These are phyloP conservation scores for Sciurus niger DNA, from an alignment of 2,113 vertebrate genomes.

Conservation along the genomic window DNA sequence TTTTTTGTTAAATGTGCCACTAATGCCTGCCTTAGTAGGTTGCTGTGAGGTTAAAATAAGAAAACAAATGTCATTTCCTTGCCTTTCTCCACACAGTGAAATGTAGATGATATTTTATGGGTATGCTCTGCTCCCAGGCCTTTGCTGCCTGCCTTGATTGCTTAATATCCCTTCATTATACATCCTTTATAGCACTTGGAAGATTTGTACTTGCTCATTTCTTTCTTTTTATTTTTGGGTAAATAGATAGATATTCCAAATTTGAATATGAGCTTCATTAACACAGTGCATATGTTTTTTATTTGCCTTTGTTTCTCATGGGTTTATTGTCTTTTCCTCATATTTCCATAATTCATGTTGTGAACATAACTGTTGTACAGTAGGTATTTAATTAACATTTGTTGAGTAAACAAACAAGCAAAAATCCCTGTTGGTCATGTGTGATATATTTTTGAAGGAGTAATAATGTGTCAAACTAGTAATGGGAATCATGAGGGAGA, in stretches of 20 bases:
- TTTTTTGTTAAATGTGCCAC: neutral
- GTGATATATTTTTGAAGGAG: neutral
- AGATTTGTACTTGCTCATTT: neutral
- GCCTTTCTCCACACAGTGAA: neutral
- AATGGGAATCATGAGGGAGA: neutral
- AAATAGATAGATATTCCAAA: neutral
- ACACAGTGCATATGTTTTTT: neutral
- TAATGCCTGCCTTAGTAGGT: neutral
- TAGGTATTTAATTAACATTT: neutral
- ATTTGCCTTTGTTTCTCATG: neutral
- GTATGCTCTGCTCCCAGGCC: accelerated
- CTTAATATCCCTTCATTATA: accelerated
- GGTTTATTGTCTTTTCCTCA: neutral
- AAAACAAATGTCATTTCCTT: neutral
- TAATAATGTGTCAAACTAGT: neutral
- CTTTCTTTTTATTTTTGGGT: neutral
- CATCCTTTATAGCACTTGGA: neutral
- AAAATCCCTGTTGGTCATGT: neutral
- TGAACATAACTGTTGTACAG: neutral
- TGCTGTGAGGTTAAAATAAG: neutral
- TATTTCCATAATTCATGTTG: neutral
- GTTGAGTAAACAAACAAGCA: neutral
- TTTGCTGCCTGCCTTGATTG: neutral
- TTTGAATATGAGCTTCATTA: neutral
- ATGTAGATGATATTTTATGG: neutral